Base-by-base conservation (phyloP, 2,797 vertebrate species). In the Galaxias olidus region DNA sequence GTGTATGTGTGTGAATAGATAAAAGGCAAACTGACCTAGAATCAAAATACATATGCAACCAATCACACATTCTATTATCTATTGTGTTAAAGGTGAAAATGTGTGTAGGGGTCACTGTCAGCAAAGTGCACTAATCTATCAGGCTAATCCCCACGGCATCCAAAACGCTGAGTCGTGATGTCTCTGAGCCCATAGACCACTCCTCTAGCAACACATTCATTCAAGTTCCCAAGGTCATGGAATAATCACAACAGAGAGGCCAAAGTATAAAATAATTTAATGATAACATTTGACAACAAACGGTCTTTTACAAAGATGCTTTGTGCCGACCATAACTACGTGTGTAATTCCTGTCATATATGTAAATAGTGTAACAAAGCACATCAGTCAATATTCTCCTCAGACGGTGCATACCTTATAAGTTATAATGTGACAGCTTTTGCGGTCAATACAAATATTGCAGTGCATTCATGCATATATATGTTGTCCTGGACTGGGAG, bases 251-350 rank as follows among this genome's bases (percentile, higher is more conserved):
- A 65, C 13, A 41, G 50, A 68, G 62, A 66, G 55, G 78, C 60
- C 49, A 81, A 81, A 91, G 88, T 96, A 94, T 88, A 95, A 95
- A 96, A 95, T 92, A 74, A 73, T 95, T 95, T 94, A 96, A 94
- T 96, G 88, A 93, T 93, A 91, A 93, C 89, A 92, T 93, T 90
- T 89, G 80, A 90, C 84, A 84, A 89, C 76, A 77, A 84, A 89
- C 76, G 77, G 87, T 74, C 90, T 91, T 89, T 93, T 88, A 94
- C 93, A 94, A 88, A 81, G 76, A 86, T 76, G 71, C 87, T 88
- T 93, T 94, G 93, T 93, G 91, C 91, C 94, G 94, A 92, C 86
- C 78, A 30, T 85, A 75, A 81, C 82, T 78, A 87, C 89, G 87
- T 43, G 66, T 69, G 69, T 59, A 76, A 65, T 63, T 83, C 62